Base-by-base conservation (phyloP, 2,113 vertebrate species). In the Pluvialis apricaria region DNA sequence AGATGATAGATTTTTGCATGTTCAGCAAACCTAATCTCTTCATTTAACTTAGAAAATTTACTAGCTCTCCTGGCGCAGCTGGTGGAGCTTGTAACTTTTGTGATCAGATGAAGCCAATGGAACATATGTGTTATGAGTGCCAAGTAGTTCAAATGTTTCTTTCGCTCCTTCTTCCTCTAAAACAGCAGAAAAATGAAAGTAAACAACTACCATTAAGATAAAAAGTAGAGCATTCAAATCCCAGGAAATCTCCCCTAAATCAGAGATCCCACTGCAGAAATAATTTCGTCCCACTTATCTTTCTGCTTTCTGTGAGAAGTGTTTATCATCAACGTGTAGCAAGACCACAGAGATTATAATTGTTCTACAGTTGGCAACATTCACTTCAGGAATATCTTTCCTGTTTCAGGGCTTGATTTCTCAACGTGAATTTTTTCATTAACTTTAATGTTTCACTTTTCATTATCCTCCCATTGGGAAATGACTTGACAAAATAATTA, bases 11-110 rank as follows among this genome's bases (percentile, higher is more conserved):
- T 70, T 95, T 91, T 47, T 88, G 28, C 25, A 14, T 54, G 70
- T 93, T 94, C 84, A 76, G 58, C 57, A 92, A 85, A 77, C 49
- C 4, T 73, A 86, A 92, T 80, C 62, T 90, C 44, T 77, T 90
- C 28, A 92, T 93, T 96, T 93, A 88, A 86, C 42, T 71, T 73
- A 38, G 24, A 90, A 94, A 90, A 62, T 92, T 94, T 92, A 88
- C 66, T 85, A 71, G 68, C 32, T 93, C 22, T 94, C 52, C 93
- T 90, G 85, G 58, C 8, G 0, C 20, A 70, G 19, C 16, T 90
- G 62, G 44, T 62, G 79, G 32, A 83, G 45, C 20, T 77, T 77
- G 15, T 80, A 93, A 93, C 34, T 5, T 92, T 82, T 81, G 79
- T 83, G 82, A 88, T 79, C 64, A 93, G 55, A 81, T 64, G 32